Percentiles rank a stretch among this genome's conserved stretches.
These are phyloP conservation scores for Epinotia nisella DNA, from an alignment of 2,888 invertebrate species.

Conservation along the genomic window DNA sequence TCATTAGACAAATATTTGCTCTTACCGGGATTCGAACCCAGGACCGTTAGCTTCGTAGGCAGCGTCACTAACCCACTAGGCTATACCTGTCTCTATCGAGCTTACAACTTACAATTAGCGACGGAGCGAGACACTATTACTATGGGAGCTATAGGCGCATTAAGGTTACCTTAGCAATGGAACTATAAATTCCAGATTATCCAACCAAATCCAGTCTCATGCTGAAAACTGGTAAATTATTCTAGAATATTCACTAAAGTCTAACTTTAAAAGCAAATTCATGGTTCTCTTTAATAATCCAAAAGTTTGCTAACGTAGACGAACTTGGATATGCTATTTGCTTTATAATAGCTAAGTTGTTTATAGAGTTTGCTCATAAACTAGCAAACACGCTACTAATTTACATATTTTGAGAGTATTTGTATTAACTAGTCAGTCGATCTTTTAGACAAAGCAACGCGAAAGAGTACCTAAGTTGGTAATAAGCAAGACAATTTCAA, in stretches of 20 bases:
- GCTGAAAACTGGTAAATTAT: conserved; percentile 17
- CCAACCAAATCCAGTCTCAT: conserved; percentile 16
- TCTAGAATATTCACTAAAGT: conserved; percentile 21
- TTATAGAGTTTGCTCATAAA: conserved; percentile 2
- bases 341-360: not conserved
- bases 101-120: too few species aligned
- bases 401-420: not conserved
- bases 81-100: too few species aligned
- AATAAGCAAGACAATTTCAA: too few species aligned
- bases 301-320: conserved; percentile 7
- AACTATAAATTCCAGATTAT: conserved; percentile 6
- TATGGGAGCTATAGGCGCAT: too few species aligned
- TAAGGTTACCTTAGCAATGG: not conserved
- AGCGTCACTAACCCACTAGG: too few species aligned
- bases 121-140: too few species aligned
- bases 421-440: not conserved
- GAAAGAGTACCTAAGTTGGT: too few species aligned
- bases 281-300: conserved; percentile 19
- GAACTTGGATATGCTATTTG: not conserved
- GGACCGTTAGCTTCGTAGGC: too few species aligned
- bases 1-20: too few species aligned
- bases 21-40: too few species aligned
- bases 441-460: not conserved
- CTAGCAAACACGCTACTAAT: not conserved
- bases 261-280: conserved; percentile 20